Base-by-base conservation (phyloP, 2,888 invertebrate genomes). In the Pollenia griseotomentosa region DNA sequence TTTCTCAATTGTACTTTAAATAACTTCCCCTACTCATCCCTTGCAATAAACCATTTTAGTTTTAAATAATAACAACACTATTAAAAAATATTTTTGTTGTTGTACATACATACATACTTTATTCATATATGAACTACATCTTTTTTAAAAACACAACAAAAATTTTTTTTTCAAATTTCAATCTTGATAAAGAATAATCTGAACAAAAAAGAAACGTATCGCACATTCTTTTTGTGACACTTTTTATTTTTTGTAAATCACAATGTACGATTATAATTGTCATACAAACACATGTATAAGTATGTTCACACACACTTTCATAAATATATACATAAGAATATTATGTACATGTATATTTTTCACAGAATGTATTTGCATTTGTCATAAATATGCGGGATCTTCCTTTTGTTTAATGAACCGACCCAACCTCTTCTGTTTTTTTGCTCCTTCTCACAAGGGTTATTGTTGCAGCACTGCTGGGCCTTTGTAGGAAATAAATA, bases 361-460 rank as follows among this genome's bases (percentile, higher is more conserved):
- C 14, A 57, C 12, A 14, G 11, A 57, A 23, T 65, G n/a, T 81
- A 65, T 77, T 81, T 66, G 77, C 75, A 75, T 80, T 85, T 79
- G 75, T 59, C 77, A 77, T 70, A 86, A 75, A 80, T 80, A 86
- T 87, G 84, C 87, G 87, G 87, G 84, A 81, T 87, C 87, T 82
- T 84, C 87, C 84, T 68, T 84, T 83, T 83, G 83, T 83, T 75
- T 6, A 61, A 16, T 81, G 57, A 57, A 73, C 48, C 48, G 9
- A 74, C 40, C 55, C 79, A 80, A 81, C 40, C 85, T 81, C 55
- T 81, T 23, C 46, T 14, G 44, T 53, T 33, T n/a, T n/a, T 73
- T 63, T 74, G 61, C 19, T 48, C 14, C 23, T 65, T 40, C 19
- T 78, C 42, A 44, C 19, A 44, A 75, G 42, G 51, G 57, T 33